phyloP scores from a whole-genome alignment of 1,140 invertebrate genomes.

The Euura lappo region DNA sequence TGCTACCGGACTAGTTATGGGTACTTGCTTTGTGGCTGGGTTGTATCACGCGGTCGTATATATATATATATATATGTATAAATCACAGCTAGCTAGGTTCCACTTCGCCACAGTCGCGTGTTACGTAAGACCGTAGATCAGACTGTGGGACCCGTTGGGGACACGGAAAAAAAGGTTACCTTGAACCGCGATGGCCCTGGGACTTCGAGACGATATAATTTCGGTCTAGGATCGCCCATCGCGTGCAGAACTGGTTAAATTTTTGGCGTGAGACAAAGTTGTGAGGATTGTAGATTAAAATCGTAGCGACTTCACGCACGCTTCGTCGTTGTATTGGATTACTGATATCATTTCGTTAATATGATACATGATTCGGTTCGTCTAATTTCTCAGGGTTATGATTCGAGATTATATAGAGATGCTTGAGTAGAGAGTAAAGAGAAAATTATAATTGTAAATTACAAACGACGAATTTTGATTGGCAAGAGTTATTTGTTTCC shows the following conservation, averaged over 20 bases:
- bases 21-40: neutral
- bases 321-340: no score
- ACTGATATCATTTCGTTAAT: no score
- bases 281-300: no score
- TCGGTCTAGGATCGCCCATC: no score
- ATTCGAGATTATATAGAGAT: no score
- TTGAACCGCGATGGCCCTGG: neutral
- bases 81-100: neutral
- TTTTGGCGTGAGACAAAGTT: no score
- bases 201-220: no score
- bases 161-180: neutral
- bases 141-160: neutral
- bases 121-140: constrained; percentile 2
- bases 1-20: neutral
- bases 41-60: neutral
- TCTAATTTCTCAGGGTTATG: no score
- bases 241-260: no score
- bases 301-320: neutral
- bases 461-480: neutral
- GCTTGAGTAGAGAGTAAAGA: no score
- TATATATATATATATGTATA: neutral
- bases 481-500: neutral
- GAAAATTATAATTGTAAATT: constrained; percentile 2
- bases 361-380: neutral
- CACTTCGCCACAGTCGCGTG: neutral